These are phyloP conservation scores for Troglohyphantes excavatus DNA, from an alignment of 2,888 invertebrate species.

Conservation along the genomic window DNA sequence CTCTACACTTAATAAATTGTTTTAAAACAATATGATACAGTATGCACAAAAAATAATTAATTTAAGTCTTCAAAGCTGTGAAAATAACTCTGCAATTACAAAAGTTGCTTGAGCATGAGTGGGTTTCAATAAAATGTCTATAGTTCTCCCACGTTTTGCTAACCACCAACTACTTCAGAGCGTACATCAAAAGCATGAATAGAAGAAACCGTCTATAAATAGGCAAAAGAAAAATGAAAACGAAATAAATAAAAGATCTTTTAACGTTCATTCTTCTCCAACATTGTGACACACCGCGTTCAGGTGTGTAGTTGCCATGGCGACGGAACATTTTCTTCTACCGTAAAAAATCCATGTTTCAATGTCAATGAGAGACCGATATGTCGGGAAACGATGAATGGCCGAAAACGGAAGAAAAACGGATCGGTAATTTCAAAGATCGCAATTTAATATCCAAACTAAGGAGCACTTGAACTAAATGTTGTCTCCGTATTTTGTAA, in stretches of 20 bases:
- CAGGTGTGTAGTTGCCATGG: slow-evolving; percentile 44
- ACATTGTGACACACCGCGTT: background rate
- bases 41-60: too few species aligned
- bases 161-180: too few species aligned
- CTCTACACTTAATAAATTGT: too few species aligned
- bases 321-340: slow-evolving; percentile 3
- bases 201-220: slow-evolving; percentile 9
- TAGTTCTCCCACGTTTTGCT: too few species aligned
- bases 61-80: too few species aligned
- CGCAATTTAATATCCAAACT: background rate
- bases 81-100: too few species aligned
- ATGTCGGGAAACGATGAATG: background rate
- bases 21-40: too few species aligned
- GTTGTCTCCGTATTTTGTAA: background rate
- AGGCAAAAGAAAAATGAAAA: slow-evolving; percentile 5
- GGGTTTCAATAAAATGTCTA: too few species aligned
- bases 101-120: too few species aligned
- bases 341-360: slow-evolving; percentile 40
- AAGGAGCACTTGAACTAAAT: background rate
- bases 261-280: slow-evolving; percentile 3
- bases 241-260: background rate
- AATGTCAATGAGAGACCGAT: slow-evolving; percentile 44
- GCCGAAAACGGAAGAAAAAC: background rate
- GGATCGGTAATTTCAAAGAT: background rate
- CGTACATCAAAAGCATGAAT: background rate